Evolutionary conservation across 35 echinoderm and acorn worm genomes (phyloP).

Genomic region (Ophioderma brevispina): DNA sequence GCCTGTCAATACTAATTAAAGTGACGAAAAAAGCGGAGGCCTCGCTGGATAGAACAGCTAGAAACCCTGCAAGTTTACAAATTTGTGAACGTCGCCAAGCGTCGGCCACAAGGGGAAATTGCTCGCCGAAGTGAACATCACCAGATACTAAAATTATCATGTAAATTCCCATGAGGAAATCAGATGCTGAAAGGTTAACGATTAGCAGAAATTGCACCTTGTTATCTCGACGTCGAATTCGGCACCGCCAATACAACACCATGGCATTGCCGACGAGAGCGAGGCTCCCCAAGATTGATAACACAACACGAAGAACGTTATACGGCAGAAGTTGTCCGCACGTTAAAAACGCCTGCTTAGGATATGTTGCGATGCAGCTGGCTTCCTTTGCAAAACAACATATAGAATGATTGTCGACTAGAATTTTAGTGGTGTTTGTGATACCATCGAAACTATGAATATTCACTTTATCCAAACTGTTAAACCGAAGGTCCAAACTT

Average conservation of each 20-base stretch:
- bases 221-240: background rate
- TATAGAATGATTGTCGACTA: background rate
- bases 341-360: background rate
- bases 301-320: background rate
- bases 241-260: background rate
- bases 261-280: background rate
- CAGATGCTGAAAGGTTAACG: background rate
- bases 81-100: background rate
- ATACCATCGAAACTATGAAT: background rate
- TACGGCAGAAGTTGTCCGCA: background rate
- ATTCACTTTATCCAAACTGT: background rate
- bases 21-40: conserved; percentile 45
- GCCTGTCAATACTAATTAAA: conserved; percentile 50
- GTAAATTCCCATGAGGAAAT: conserved; percentile 56
- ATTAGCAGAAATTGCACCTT: conserved; percentile 2
- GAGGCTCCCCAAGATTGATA: background rate
- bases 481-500: background rate
- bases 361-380: background rate
- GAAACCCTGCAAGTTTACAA: conserved; percentile 32
- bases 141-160: conserved; percentile 47
- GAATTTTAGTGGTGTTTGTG: background rate
- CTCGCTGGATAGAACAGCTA: conserved; percentile 49
- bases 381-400: background rate
- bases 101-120: conserved; percentile 22
- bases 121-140: conserved; percentile 15